Base-by-base conservation (phyloP, 2,797 vertebrate genomes). In the Masticophis lateralis region DNA sequence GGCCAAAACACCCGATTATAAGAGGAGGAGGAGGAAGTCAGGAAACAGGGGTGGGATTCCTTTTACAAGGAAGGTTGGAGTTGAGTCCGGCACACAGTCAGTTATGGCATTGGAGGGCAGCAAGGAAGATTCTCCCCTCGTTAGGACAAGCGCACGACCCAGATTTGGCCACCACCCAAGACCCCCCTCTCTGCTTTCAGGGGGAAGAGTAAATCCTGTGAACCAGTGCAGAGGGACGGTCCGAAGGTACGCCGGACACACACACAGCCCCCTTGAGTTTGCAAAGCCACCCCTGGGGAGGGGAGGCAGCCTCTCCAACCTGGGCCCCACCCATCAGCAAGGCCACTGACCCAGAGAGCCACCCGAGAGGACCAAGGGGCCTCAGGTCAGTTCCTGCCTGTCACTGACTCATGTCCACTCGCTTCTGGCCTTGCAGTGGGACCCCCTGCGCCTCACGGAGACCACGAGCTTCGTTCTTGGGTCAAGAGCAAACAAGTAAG, bases 401-500 rank as follows among this genome's bases (percentile, higher is more conserved):
- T 56, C 5, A 27, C 2, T 10, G 25, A 20, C 4, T 3, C 4
- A 0, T 8, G 22, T 20, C 47, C 22, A 37, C 12, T 6, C 16
- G 37, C 4, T 12, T 27, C 28, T 37, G 94, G 93, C 96, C 90
- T 96, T 96, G 95, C 95, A 99, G 99, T 99, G 99, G 99, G 98
- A 99, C 94, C 99, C 99, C 1, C 97, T 98, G 94, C 98, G 99
- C 96, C 98, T 99, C 94, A 98, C 96, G 28, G 99, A 99, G 25
- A 96, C 97, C 93, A 99, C 98, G 93, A 99, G 98, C 2, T 99
- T 99, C 95, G 99, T 99, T 93, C 98, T 99, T 25, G 99, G 99
- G 91, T 99, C 99, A 95, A 98, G 99, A 97, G 99, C 99, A 90
- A 99, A 99, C 98, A 99, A 99, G 99, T 99, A 97, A 86, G 93